These are phyloP conservation scores for Genyomyrus donnyi DNA, from an alignment of 2,113 vertebrate species.

Conservation along the genomic window DNA sequence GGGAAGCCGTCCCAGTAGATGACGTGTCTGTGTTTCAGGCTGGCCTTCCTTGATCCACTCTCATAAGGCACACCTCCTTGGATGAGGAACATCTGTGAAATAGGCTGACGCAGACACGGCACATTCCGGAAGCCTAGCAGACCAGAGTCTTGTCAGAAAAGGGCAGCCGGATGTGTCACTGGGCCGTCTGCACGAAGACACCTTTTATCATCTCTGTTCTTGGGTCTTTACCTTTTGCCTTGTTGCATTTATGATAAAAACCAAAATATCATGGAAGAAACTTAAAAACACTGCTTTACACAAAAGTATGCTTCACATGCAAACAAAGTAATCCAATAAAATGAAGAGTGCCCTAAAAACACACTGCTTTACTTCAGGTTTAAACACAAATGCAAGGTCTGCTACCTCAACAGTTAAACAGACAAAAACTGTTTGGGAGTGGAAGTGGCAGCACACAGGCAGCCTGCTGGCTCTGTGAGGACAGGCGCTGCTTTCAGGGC, in stretches of 20 bases:
- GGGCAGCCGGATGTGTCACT: not conserved
- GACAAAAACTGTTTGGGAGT: not conserved
- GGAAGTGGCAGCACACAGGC: not conserved
- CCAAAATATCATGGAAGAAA: not conserved
- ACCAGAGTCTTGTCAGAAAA: not conserved
- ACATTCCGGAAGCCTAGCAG: not conserved
- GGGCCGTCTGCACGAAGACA: not conserved
- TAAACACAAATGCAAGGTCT: conserved; percentile 38
- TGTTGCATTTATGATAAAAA: not conserved
- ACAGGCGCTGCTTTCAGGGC: not conserved
- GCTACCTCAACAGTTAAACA: conserved; percentile 36
- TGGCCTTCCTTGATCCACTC: not conserved
- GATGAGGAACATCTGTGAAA: not conserved
- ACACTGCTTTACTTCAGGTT: not conserved
- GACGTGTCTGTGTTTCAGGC: not conserved
- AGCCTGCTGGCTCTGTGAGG: not conserved
- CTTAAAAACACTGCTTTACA: not conserved
- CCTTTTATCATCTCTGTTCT: not conserved
- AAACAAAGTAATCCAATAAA: not conserved
- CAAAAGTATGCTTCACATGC: not conserved
- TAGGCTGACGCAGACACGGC: not conserved
- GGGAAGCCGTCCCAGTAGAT: not conserved
- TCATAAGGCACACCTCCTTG: conserved; percentile 1
- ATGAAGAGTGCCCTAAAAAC: not conserved
- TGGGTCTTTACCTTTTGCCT: not conserved